Evolutionary conservation across 2,888 invertebrate species (phyloP).

Genomic region (Tuberolachnus salignus): DNA sequence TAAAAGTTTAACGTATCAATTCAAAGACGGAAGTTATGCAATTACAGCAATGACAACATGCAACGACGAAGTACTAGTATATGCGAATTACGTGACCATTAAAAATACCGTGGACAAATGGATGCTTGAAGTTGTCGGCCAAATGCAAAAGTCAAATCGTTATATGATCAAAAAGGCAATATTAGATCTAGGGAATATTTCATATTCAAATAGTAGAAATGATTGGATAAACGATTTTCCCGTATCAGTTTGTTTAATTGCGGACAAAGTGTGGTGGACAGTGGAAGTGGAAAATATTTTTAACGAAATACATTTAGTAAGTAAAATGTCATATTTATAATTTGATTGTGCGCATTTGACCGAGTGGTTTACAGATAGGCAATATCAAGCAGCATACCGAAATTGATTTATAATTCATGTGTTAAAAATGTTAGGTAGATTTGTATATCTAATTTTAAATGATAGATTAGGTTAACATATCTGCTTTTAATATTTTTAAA

Average conservation of each 20-base stretch:
- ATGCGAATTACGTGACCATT: conserved; percentile 72
- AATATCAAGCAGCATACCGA: too few species aligned
- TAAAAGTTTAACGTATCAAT: conserved; percentile 17
- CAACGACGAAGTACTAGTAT: conserved; percentile 86
- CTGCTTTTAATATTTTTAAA: too few species aligned
- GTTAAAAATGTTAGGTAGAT: too few species aligned
- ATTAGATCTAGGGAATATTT: conserved; percentile 81
- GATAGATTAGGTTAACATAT: too few species aligned
- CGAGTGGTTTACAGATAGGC: too few species aligned
- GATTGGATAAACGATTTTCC: conserved; percentile 90
- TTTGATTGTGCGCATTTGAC: not conserved
- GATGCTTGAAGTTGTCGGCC: conserved; percentile 84
- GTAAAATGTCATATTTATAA: conserved; percentile 65
- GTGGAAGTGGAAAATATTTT: conserved; percentile 93
- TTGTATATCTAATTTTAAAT: too few species aligned
- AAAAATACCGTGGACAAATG: conserved; percentile 89
- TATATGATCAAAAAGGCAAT: conserved; percentile 86
- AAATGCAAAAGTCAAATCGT: conserved; percentile 85
- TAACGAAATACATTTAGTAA: conserved; percentile 72
- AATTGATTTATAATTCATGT: too few species aligned
- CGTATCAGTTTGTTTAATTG: conserved; percentile 84
- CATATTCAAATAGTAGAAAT: conserved; percentile 66
- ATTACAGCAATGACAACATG: conserved; percentile 85
- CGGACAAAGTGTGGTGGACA: conserved; percentile 94
- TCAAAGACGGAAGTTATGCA: conserved; percentile 64